Conservation (phyloP, 1,140 invertebrate species). For the Leptinotarsa texana region DNA sequence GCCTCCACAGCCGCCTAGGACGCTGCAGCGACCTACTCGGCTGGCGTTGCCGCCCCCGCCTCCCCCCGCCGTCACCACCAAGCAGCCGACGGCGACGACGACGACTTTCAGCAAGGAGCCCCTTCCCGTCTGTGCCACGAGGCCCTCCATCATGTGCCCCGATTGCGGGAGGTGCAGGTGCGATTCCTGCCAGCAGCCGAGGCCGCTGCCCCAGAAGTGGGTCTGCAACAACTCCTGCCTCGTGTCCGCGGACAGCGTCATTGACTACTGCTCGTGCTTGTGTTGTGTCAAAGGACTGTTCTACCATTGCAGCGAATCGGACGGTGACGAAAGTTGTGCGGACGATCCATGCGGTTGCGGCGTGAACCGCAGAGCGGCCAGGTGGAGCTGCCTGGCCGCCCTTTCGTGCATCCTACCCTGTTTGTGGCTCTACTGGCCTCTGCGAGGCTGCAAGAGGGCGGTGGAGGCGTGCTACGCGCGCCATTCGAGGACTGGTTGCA, state of each 20-base stretch:
- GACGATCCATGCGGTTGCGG: constrained; percentile 87
- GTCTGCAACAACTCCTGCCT: constrained; percentile 84
- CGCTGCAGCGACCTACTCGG: constrained; percentile 39
- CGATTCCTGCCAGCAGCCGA: constrained; percentile 81
- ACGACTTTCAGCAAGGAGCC: constrained; percentile 62
- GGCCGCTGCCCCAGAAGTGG: constrained; percentile 83
- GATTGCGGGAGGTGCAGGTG: constrained; percentile 85
- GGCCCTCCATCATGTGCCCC: constrained; percentile 49
- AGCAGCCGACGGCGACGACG: constrained; percentile 60
- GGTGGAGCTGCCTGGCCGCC: constrained; percentile 84
- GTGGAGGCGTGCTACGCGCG: constrained; percentile 82
- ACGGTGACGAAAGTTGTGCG: constrained; percentile 69
- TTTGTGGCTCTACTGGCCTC: constrained; percentile 89
- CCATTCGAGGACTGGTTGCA: constrained; percentile 66
- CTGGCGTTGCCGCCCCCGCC: constrained; percentile 51
- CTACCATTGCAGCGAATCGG: constrained; percentile 85
- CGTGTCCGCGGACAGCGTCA: constrained; percentile 81
- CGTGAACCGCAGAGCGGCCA: constrained; percentile 67
- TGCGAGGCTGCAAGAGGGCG: constrained; percentile 75
- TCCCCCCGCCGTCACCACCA: constrained; percentile 57
- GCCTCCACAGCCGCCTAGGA: constrained; percentile 43
- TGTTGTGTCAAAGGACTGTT: constrained; percentile 91
- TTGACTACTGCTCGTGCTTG: constrained; percentile 88
- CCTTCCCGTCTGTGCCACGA: constrained; percentile 36
- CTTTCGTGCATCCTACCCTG: constrained; percentile 83